Percentiles rank a stretch among this genome's conserved stretches.
Conservation (phyloP, 2,113 vertebrate genomes). For the Mola mola region DNA sequence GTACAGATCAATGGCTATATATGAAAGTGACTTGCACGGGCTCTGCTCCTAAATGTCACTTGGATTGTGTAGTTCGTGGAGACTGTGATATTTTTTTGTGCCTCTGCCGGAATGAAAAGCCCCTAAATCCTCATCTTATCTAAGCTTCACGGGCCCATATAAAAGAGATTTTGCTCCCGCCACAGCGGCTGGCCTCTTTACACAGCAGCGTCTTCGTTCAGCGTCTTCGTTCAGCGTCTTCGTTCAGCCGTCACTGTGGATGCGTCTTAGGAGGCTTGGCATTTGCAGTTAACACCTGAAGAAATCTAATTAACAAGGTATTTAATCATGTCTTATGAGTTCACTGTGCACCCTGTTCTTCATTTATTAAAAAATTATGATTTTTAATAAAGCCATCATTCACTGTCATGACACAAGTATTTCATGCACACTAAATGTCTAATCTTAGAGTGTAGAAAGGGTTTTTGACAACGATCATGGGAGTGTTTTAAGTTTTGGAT, state of each 20-base stretch:
- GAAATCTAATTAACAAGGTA: constrained; percentile 75
- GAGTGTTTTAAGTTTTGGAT: constrained; percentile 18
- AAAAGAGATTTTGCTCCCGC: constrained; percentile 37
- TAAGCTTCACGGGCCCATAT: constrained; percentile 28
- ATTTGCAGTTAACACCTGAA: constrained; percentile 73
- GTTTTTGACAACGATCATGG: constrained; percentile 15
- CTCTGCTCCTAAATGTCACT: constrained; percentile 69
- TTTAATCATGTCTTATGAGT: constrained; percentile 68
- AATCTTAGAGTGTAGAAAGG: constrained; percentile 23
- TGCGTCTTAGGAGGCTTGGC: constrained; percentile 52
- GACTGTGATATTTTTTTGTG: constrained; percentile 35
- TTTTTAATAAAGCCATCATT: constrained; percentile 74
- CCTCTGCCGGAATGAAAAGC: constrained; percentile 51
- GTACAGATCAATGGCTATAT: constrained; percentile 50
- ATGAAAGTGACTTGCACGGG: constrained; percentile 46
- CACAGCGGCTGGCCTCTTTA: constrained; percentile 17
- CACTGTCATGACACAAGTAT: constrained; percentile 59
- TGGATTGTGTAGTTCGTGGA: constrained; percentile 45
- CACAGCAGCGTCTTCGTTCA: constrained; percentile 22
- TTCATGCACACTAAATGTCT: constrained; percentile 48
- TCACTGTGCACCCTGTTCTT: constrained; percentile 61
- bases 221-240: constrained; percentile 24
- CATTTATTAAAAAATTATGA: constrained; percentile 74
- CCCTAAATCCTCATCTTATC: constrained; percentile 72
- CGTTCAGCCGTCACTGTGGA: constrained; percentile 12